phyloP scores from a whole-genome alignment of 2,888 invertebrate genomes.

The Calephelis perditalis region DNA sequence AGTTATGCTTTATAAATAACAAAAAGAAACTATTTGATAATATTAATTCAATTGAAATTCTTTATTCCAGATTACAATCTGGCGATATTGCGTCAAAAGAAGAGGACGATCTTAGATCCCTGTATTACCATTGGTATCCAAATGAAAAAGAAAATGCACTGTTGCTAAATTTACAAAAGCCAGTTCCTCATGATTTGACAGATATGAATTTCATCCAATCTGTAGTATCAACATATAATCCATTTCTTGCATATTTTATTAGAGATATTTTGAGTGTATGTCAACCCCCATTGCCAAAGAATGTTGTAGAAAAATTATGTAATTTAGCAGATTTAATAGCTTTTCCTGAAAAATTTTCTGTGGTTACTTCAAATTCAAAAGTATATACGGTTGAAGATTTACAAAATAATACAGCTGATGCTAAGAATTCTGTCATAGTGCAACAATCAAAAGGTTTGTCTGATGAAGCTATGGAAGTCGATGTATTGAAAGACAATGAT shows the following conservation, averaged over 20 bases:
- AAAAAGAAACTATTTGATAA: no score
- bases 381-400: conserved; percentile 70
- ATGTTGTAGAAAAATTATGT: conserved; percentile 43
- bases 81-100: conserved; percentile 37
- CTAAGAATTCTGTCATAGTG: neutral
- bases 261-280: conserved; percentile 49
- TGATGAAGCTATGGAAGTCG: conserved; percentile 19
- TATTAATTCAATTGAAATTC: neutral
- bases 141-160: conserved; percentile 47
- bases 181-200: conserved; percentile 50
- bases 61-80: conserved; percentile 42
- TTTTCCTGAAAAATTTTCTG: conserved; percentile 42
- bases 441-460: neutral
- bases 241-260: conserved; percentile 54
- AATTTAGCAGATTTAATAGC: conserved; percentile 56
- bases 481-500: conserved; percentile 19
- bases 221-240: conserved; percentile 58
- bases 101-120: conserved; percentile 47
- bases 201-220: conserved; percentile 55
- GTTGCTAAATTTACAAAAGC: conserved; percentile 52
- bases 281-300: conserved; percentile 47
- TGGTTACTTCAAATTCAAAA: conserved; percentile 41
- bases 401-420: conserved; percentile 21
- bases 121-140: conserved; percentile 62
- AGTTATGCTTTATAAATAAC: no score